Percentiles rank a stretch among this genome's conserved stretches.
These are phyloP conservation scores for Sminthopsis crassicaudata DNA, from an alignment of 2,113 vertebrate genomes.

Conservation along the genomic window DNA sequence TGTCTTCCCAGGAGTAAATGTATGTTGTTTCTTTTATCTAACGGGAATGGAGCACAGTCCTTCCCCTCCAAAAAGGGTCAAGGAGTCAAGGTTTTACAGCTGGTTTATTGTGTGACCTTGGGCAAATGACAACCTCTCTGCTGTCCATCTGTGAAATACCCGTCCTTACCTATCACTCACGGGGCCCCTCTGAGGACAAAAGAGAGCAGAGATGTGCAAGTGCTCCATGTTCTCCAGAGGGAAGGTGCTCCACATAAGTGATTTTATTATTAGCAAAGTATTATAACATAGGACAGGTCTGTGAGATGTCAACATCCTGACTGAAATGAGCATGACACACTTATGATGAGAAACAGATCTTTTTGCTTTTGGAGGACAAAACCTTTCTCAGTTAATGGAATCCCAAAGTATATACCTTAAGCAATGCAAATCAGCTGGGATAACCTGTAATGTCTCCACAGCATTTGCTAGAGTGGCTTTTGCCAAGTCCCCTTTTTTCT, in stretches of 20 bases:
- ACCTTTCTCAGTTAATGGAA: background rate
- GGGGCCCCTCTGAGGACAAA: background rate
- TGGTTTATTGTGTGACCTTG: background rate
- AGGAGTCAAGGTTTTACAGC: background rate
- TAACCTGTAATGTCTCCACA: background rate
- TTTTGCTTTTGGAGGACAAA: background rate
- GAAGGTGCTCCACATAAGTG: background rate
- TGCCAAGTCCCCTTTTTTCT: background rate
- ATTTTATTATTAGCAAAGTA: background rate
- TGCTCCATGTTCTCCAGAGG: background rate
- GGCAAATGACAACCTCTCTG: background rate
- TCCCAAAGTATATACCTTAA: background rate
- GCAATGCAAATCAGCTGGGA: background rate
- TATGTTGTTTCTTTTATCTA: constrained; percentile 60
- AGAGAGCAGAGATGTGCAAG: background rate
- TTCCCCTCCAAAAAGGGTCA: background rate
- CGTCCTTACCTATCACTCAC: background rate
- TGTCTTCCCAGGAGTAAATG: constrained; percentile 38
- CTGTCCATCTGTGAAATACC: background rate
- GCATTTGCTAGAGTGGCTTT: background rate
- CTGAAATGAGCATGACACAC: background rate
- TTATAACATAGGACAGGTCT: background rate
- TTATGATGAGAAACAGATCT: background rate
- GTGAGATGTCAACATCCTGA: background rate
- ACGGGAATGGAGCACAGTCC: background rate